Evolutionary conservation across 2,888 invertebrate genomes (phyloP).

Genomic region (Thelaira solivaga): DNA sequence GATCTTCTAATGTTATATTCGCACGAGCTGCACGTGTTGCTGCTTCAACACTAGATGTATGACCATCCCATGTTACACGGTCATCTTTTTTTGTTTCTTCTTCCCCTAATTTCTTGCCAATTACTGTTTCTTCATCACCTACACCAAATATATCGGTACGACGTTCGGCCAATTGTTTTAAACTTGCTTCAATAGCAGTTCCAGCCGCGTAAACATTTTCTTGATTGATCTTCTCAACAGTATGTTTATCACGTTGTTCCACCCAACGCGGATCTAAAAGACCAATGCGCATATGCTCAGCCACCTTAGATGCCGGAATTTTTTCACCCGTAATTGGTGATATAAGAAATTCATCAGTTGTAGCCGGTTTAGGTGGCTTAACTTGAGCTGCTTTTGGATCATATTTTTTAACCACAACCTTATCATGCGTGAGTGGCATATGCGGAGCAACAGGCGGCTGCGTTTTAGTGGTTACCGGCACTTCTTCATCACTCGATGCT

Average conservation of each 20-base stretch:
- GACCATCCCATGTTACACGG: conserved; percentile 98
- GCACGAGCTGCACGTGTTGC: conserved; percentile 95
- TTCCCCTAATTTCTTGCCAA: conserved; percentile 98
- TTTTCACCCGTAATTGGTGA: conserved; percentile 99
- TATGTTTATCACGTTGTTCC: conserved; percentile 95
- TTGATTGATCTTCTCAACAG: conserved; percentile 95
- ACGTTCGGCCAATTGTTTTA: conserved; percentile 96
- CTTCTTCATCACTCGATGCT: conserved; percentile 87
- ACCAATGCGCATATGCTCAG: conserved; percentile 98
- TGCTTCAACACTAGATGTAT: conserved; percentile 97
- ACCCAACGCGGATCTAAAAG: conserved; percentile 98
- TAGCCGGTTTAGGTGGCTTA: conserved; percentile 80
- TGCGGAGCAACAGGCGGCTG: conserved; percentile 80
- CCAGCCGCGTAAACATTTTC: conserved; percentile 82
- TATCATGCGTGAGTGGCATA: conserved; percentile 91
- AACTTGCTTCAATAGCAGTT: conserved; percentile 95
- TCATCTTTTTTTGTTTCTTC: conserved; percentile 91
- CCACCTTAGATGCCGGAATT: conserved; percentile 97
- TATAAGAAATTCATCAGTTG: conserved; percentile 93
- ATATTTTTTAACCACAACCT: conserved; percentile 97
- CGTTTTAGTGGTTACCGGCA: conserved; percentile 76
- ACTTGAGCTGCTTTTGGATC: conserved; percentile 90
- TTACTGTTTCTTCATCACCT: conserved; percentile 98
- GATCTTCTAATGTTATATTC: conserved; percentile 96
- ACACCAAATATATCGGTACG: conserved; percentile 99